Base-by-base conservation (phyloP, 2,797 vertebrate genomes). In the Helarctos malayanus region DNA sequence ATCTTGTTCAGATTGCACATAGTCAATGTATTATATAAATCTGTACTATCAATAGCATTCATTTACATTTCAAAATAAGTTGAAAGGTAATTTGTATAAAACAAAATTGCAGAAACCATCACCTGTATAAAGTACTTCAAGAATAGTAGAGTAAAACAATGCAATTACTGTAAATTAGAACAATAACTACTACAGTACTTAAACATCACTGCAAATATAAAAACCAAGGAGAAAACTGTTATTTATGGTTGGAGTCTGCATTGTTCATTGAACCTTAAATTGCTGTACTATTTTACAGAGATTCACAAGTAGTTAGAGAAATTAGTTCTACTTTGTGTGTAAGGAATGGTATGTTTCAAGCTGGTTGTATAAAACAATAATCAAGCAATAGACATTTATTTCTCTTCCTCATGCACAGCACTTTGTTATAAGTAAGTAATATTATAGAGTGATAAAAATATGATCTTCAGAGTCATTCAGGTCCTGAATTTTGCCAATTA, bases 111-210 rank as follows among this genome's bases (percentile, higher is more conserved):
- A 80, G 59, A 87, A 80, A 95, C 10, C 91, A 45, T 89, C 35
- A 73, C 41, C 41, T 83, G 63, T 49, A 56, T 80, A 35, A 94
- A 95, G 14, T 87, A 47, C 29, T 90, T 89, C 11, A 92, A 69
- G n/a, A 91, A 93, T 13, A 41, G 13, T 2, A 65, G 23, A 87
- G 63, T 92, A 90, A 95, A 97, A 61, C 63, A 57, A 73, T 65
- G n/a, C 63, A 81, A 94, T 95, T 92, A 95, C 32, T 54, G 16
- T 71, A 68, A 89, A 87, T 49, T 79, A 87, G 45, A 93, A 87
- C 10, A 49, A 45, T 80, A 96, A 69, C n/a, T 71, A 35, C 52
- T 79, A 3, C 45, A 54, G 35, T 59, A 81, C 27, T 87, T 94
- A 92, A 92, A 84, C 4, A 92, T 80, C 19, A 68, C 27, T 83